Evolutionary conservation across 2,113 vertebrate genomes (phyloP), one percentile per base, ranked within the genome.

Genomic region (Chaetura pelagica): DNA sequence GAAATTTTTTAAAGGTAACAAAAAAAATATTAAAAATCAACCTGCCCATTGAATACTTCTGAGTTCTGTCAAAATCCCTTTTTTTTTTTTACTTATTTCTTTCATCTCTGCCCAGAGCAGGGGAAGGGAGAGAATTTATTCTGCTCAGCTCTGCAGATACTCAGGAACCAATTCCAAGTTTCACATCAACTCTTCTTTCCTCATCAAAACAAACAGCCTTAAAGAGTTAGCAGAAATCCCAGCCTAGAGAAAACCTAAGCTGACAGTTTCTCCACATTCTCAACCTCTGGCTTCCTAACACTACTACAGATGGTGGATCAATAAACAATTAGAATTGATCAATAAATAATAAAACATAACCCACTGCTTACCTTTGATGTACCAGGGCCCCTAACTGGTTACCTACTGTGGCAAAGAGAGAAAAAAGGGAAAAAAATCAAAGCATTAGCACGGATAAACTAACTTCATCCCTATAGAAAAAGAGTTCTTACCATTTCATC

Each of bases 361-460:
- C 98, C 97, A 98, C 97, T 96, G 97, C 99, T 99, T 98, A 99
- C 99, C 99, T 99, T 99, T 99, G 99, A 99, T 99, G 99, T 99
- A 99, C 99, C 98, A 99, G 98, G 98, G 98, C 98, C 97, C 99
- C 98, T 94, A 99, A 99, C 98, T 99, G 99, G 98, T 99, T 99
- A 96, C 99, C 99, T 97, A 99, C 99, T 99, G 98, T 95, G 98
- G 97, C 97, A 97, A 95, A 98, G 96, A 98, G 94, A 93, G 91
- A 91, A 96, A 93, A 95, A 96, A 96, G 75, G 93, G 95, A 96
- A 95, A 96, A 98, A 97, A 97, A 98, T 97, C 97, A 98, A 97
- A 98, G 97, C 96, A 97, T 98, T 98, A 98, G 98, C 83, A 97
- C 91, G 97, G 98, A 98, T 98, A 98, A 98, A 97, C 97, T 97